A percentile compares a stretch with the other conserved stretches of the same genome.
Conservation (phyloP, 2,888 invertebrate genomes). For the Apodemia duryi region DNA sequence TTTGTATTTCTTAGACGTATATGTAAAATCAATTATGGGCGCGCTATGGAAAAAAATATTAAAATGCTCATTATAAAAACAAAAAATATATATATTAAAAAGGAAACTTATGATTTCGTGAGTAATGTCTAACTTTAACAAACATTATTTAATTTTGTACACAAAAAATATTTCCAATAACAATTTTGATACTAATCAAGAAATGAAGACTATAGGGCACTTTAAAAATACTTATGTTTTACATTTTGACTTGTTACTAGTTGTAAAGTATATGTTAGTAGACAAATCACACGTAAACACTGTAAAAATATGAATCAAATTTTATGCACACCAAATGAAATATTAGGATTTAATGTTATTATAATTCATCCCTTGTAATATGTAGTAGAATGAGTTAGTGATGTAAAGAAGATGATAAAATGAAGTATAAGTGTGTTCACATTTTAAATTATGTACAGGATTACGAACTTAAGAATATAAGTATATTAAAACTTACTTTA, state of each 20-base stretch:
- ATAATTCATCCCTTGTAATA: neutral
- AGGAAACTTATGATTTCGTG: neutral
- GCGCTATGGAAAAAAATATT: slow-evolving; percentile 64
- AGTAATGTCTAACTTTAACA: neutral
- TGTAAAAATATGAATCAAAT: neutral
- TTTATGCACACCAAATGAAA: slow-evolving; percentile 4
- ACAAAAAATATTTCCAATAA: neutral
- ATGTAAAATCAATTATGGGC: slow-evolving; percentile 67
- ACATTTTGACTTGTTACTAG: neutral
- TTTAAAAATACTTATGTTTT: neutral
- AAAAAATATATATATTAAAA: neutral
- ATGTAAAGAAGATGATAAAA: neutral
- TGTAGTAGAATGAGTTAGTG: neutral
- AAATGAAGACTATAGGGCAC: too few species aligned
- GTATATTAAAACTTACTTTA: too few species aligned
- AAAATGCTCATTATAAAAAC: slow-evolving; percentile 33
- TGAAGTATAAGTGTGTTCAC: neutral
- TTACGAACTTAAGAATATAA: too few species aligned
- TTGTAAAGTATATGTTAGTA: slow-evolving; percentile 9
- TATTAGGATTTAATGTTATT: neutral
- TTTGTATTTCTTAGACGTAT: slow-evolving; percentile 69
- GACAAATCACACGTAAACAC: neutral
- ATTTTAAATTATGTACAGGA: neutral
- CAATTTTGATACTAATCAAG: too few species aligned
- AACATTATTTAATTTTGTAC: neutral